Conservation (phyloP, 2,888 invertebrate species). For the Conomelus anceps region DNA sequence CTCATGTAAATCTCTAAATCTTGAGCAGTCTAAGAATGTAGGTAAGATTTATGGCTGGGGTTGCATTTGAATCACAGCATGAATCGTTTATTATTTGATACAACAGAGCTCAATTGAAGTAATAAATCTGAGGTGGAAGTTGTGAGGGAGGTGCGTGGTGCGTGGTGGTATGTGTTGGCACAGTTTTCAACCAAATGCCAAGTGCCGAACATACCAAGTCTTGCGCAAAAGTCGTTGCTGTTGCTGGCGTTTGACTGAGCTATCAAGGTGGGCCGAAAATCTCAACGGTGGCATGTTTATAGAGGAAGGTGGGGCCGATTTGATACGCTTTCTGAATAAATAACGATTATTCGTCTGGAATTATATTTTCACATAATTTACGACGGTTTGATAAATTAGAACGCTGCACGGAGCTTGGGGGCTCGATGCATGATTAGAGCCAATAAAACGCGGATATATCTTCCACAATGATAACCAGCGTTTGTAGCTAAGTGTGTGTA, state of each 20-base stretch:
- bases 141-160: neutral
- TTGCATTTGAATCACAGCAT: neutral
- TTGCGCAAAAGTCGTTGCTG: neutral
- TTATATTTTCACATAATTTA: neutral
- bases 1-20: too few relatives aligned
- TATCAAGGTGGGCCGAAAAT: neutral
- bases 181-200: neutral
- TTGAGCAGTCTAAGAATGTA: neutral
- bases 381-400: neutral
- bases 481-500: neutral
- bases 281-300: neutral
- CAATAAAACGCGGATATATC: neutral
- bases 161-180: neutral
- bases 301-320: neutral
- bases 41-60: neutral
- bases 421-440: neutral
- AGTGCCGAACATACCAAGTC: neutral
- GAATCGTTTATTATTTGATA: neutral
- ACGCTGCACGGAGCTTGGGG: neutral
- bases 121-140: too few relatives aligned
- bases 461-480: neutral
- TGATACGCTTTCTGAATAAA: neutral
- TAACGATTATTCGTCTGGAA: neutral
- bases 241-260: neutral
- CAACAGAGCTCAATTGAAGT: neutral